phyloP scores from a whole-genome alignment of 2,888 invertebrate genomes.

The Agonum fuliginosum region DNA sequence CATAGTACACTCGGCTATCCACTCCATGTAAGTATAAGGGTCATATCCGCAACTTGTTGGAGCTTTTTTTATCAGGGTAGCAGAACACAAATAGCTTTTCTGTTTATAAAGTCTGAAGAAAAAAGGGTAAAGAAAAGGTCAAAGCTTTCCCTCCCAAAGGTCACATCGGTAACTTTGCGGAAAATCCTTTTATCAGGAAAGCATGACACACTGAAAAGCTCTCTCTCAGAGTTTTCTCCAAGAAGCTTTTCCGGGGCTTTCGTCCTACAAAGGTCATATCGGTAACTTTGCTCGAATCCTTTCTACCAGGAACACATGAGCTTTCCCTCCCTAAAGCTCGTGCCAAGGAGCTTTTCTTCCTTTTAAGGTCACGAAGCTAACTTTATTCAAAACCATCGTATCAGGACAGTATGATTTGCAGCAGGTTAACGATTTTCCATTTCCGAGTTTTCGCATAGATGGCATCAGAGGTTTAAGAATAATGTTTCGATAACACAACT shows the following conservation, averaged over 20 bases:
- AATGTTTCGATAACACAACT: slow-evolving; percentile 47
- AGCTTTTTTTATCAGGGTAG: too few species aligned
- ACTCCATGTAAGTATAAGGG: too few species aligned
- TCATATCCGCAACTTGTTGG: too few species aligned
- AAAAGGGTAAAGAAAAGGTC: slow-evolving; percentile 10
- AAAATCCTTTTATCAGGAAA: slow-evolving; percentile 41
- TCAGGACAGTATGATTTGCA: slow-evolving; percentile 1
- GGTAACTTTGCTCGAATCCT: slow-evolving; percentile 47
- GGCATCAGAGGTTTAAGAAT: slow-evolving; percentile 25
- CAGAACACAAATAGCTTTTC: too few species aligned
- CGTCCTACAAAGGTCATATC: slow-evolving; percentile 53
- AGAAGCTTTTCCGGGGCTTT: slow-evolving; percentile 51
- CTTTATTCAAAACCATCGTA: slow-evolving; percentile 57
- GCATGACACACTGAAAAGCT: slow-evolving; percentile 13
- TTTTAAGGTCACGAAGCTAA: slow-evolving; percentile 55
- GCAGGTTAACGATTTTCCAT: slow-evolving; percentile 17
- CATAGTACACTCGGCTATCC: too few species aligned
- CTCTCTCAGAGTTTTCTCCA: slow-evolving; percentile 13
- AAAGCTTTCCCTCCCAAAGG: slow-evolving; percentile 44
- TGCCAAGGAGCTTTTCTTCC: slow-evolving; percentile 51
- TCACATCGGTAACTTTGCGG: slow-evolving; percentile 41
- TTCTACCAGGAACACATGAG: slow-evolving; percentile 35
- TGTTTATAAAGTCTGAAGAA: neutral
- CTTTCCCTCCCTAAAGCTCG: neutral
- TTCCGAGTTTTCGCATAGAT: slow-evolving; percentile 18